phyloP scores from a whole-genome alignment of 2,888 invertebrate genomes.

The Stenurella melanura region DNA sequence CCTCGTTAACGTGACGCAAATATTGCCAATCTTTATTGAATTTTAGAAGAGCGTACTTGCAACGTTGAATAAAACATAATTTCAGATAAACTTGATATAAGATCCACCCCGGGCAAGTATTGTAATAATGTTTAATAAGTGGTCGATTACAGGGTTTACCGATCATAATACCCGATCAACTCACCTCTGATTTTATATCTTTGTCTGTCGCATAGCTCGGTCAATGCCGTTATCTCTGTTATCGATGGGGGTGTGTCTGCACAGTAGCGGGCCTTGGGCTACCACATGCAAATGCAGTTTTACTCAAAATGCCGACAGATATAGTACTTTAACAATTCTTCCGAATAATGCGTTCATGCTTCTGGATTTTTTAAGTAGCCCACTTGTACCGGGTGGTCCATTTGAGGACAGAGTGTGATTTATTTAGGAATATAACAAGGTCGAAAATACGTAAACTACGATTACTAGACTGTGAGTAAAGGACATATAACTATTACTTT shows the following conservation, averaged over 20 bases:
- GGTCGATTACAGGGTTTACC: conserved; percentile 67
- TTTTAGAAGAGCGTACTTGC: conserved; percentile 12
- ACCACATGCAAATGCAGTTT: conserved; percentile 66
- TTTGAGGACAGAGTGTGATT: background rate
- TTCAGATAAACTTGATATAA: conserved; percentile 49
- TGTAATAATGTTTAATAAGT: conserved; percentile 69
- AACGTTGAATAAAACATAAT: conserved; percentile 38
- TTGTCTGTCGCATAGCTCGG: conserved; percentile 53
- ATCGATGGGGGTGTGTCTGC: conserved; percentile 66
- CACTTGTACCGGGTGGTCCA: conserved; percentile 5
- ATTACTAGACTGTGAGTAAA: no score
- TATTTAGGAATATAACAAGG: background rate
- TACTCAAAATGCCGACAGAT: conserved; percentile 63
- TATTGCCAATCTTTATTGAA: conserved; percentile 29
- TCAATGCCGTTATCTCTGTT: conserved; percentile 57
- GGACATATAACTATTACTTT: no score
- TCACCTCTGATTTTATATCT: conserved; percentile 61
- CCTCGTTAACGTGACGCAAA: background rate
- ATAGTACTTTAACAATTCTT: conserved; percentile 46
- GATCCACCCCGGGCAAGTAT: conserved; percentile 50
- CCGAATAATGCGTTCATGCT: conserved; percentile 29
- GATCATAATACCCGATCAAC: conserved; percentile 66
- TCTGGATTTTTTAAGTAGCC: conserved; percentile 30
- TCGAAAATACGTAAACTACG: background rate
- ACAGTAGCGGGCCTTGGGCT: conserved; percentile 67